Conservation (phyloP, 2,797 vertebrate species). For the Rhincodon typus region DNA sequence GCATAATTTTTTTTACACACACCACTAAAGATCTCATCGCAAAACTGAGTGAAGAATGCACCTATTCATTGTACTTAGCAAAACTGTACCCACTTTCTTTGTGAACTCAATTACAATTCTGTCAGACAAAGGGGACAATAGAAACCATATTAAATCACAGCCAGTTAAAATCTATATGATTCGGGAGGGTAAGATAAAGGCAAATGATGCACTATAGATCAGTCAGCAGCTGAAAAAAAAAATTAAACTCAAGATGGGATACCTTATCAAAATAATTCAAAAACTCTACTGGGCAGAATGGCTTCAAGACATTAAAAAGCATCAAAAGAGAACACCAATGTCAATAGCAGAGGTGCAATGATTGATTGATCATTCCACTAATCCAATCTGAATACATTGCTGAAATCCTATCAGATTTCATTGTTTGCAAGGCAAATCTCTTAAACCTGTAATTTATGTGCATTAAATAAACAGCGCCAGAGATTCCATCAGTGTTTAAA, state of each 20-base stretch:
- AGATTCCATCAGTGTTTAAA: slow-evolving; percentile 26
- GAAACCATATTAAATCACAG: not conserved
- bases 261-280: not conserved
- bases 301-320: not conserved
- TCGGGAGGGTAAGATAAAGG: not conserved
- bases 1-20: not conserved
- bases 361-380: slow-evolving; percentile 30
- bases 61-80: not conserved
- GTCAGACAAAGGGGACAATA: not conserved
- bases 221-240: not conserved
- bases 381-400: slow-evolving; percentile 17
- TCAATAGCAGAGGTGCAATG: slow-evolving; percentile 10
- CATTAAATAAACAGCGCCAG: slow-evolving; percentile 15
- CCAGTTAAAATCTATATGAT: not conserved
- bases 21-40: not conserved
- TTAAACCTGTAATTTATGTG: slow-evolving; percentile 22
- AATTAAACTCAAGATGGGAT: not conserved
- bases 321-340: not conserved
- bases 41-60: not conserved
- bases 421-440: slow-evolving; percentile 30
- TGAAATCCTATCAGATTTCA: slow-evolving; percentile 22
- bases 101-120: not conserved
- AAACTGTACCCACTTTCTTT: not conserved
- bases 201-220: not conserved
- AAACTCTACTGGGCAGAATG: not conserved